Conservation (phyloP, 1,140 invertebrate genomes). For the Harlomillsia oculata region DNA sequence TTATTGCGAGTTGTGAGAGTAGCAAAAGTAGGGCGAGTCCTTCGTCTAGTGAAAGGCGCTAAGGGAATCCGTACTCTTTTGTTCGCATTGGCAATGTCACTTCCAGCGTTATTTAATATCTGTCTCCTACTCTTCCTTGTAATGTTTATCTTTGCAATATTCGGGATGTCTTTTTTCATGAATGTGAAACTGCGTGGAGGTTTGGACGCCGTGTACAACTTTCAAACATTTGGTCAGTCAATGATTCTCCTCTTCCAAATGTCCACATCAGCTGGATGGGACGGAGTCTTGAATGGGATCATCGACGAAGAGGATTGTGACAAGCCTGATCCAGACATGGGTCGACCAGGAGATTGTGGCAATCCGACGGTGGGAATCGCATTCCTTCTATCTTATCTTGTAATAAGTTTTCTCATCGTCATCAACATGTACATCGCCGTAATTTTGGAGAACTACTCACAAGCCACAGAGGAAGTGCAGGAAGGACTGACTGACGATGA, state of each 20-base stretch:
- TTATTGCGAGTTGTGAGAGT: slow-evolving; percentile 92
- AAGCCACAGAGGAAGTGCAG: slow-evolving; percentile 96
- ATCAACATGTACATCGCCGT: slow-evolving; percentile 99
- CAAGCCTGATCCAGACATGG: slow-evolving; percentile 71
- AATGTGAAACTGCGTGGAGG: slow-evolving; percentile 81
- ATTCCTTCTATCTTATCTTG: slow-evolving; percentile 88
- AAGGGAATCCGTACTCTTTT: slow-evolving; percentile 94
- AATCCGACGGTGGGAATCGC: slow-evolving; percentile 85
- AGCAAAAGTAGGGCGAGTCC: slow-evolving; percentile 91
- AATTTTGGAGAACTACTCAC: slow-evolving; percentile 96
- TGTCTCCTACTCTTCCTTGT: slow-evolving; percentile 93
- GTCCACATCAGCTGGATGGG: slow-evolving; percentile 57
- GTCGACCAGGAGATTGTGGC: slow-evolving; percentile 81
- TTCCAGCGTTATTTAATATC: slow-evolving; percentile 97
- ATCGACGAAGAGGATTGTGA: slow-evolving; percentile 88
- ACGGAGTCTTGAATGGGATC: slow-evolving; percentile 86
- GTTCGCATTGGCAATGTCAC: slow-evolving; percentile 94
- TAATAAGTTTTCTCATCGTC: slow-evolving; percentile 95
- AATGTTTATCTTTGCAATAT: slow-evolving; percentile 95
- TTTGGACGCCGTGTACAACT: slow-evolving; percentile 94
- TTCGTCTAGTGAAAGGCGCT: slow-evolving; percentile 92
- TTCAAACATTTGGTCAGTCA: slow-evolving; percentile 95
- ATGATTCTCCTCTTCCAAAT: slow-evolving; percentile 93
- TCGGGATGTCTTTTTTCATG: slow-evolving; percentile 99
- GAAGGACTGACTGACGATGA: slow-evolving; percentile 96